A percentile compares a stretch with the other conserved stretches of the same genome.
These are phyloP conservation scores for Austrofundulus limnaeus DNA, from an alignment of 2,113 vertebrate genomes.

Conservation along the genomic window DNA sequence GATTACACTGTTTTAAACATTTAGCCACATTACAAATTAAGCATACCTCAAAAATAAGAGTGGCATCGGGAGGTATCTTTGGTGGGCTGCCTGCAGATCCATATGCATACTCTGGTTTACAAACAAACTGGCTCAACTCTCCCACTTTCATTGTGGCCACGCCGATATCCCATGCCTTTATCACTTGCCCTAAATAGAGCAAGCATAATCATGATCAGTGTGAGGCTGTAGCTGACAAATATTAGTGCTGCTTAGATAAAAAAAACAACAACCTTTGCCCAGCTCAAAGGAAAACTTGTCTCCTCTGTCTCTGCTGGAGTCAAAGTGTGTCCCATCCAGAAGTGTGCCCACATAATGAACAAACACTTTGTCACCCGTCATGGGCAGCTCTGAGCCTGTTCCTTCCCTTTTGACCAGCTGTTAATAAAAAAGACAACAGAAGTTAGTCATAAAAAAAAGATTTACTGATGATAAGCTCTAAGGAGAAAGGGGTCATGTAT, in stretches of 20 bases:
- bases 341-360: slow-evolving; percentile 96
- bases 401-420: slow-evolving; percentile 93
- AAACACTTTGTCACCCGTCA: slow-evolving; percentile 94
- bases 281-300: slow-evolving; percentile 94
- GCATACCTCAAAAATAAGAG: slow-evolving; percentile 91
- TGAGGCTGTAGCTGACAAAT: not conserved
- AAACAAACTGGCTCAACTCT: slow-evolving; percentile 89
- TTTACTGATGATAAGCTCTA: not conserved
- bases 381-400: slow-evolving; percentile 84
- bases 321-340: slow-evolving; percentile 92
- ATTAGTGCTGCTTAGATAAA: not conserved
- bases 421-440: not conserved
- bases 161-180: slow-evolving; percentile 96
- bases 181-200: slow-evolving; percentile 87
- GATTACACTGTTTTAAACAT: not conserved
- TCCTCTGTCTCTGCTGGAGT: slow-evolving; percentile 91
- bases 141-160: slow-evolving; percentile 94
- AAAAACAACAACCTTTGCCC: slow-evolving; percentile 87
- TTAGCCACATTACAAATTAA: not conserved
- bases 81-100: slow-evolving; percentile 94
- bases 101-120: slow-evolving; percentile 94
- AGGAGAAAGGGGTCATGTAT: not conserved
- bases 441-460: not conserved
- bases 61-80: slow-evolving; percentile 92
- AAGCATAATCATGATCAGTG: not conserved